A percentile compares a stretch with the other conserved stretches of the same genome.
These are phyloP conservation scores for Girardinus metallicus DNA, from an alignment of 2,797 vertebrate species.

Conservation along the genomic window DNA sequence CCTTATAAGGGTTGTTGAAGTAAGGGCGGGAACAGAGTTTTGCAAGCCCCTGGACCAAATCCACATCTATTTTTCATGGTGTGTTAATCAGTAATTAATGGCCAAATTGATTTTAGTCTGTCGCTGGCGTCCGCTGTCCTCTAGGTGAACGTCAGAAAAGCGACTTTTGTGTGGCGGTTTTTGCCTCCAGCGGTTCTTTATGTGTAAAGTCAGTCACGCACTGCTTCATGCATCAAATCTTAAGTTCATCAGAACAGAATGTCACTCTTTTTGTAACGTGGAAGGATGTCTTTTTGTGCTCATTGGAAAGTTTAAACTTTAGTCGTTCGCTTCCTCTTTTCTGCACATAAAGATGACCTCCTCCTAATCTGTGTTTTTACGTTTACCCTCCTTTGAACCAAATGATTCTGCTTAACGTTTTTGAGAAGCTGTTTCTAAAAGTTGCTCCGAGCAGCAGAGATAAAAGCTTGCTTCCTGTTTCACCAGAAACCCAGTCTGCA, in stretches of 20 bases:
- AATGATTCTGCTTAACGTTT: slow-evolving; percentile 24
- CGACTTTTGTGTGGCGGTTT: slow-evolving; percentile 8
- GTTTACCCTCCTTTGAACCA: slow-evolving; percentile 6
- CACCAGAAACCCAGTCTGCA: slow-evolving; percentile 65
- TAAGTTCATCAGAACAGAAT: slow-evolving; percentile 63
- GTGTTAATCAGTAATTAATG: slow-evolving; percentile 63
- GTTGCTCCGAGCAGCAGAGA: slow-evolving; percentile 64
- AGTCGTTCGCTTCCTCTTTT: slow-evolving; percentile 51
- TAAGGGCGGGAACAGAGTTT: slow-evolving; percentile 80
- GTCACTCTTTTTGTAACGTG: slow-evolving; percentile 64
- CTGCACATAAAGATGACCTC: slow-evolving; percentile 13
- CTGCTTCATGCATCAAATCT: slow-evolving; percentile 53
- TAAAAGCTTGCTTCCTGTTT: slow-evolving; percentile 79
- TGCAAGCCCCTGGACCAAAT: slow-evolving; percentile 81
- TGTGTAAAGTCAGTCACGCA: slow-evolving; percentile 45
- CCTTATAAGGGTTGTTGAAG: slow-evolving; percentile 82
- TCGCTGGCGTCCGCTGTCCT: background rate
- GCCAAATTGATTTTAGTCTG: slow-evolving; percentile 33
- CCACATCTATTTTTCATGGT: slow-evolving; percentile 71
- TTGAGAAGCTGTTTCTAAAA: slow-evolving; percentile 55
- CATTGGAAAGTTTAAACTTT: slow-evolving; percentile 37
- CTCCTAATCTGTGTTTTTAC: slow-evolving; percentile 4
- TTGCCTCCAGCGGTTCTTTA: slow-evolving; percentile 13
- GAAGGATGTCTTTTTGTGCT: slow-evolving; percentile 38
- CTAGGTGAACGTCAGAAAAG: background rate